Percentiles rank a stretch among this genome's conserved stretches.
These are phyloP conservation scores for Amia ocellicauda DNA, from an alignment of 2,113 vertebrate species.

Conservation along the genomic window DNA sequence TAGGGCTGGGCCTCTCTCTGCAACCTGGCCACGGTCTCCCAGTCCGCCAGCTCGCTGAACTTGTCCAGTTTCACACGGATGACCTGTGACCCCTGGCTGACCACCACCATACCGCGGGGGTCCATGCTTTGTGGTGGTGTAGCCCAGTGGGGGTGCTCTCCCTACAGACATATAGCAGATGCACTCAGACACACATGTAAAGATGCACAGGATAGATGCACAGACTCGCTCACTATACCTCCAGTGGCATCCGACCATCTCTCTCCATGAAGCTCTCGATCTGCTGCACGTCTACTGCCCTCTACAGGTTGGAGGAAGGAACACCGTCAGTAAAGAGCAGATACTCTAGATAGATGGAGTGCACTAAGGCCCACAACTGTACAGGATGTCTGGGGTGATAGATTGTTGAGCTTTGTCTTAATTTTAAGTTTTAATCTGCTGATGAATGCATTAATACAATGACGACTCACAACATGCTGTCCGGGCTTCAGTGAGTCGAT, in stretches of 20 bases:
- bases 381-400: too few relatives aligned
- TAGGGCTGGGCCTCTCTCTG: conserved; percentile 3
- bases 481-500: conserved; percentile 20
- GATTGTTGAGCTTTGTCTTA: background rate
- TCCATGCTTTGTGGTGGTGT: background rate
- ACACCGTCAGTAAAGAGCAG: background rate
- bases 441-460: background rate
- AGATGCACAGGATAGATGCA: too few relatives aligned
- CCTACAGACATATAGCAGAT: too few relatives aligned
- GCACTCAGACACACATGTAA: too few relatives aligned
- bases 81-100: conserved; percentile 30
- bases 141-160: background rate
- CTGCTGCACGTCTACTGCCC: conserved; percentile 25
- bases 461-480: conserved; percentile 27
- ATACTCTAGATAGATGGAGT: too few relatives aligned
- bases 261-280: conserved; percentile 20
- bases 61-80: conserved; percentile 31
- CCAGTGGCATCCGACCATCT: background rate
- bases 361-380: too few relatives aligned
- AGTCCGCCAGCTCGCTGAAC: conserved; percentile 26
- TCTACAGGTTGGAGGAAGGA: conserved; percentile 1
- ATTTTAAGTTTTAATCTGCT: background rate
- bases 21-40: conserved; percentile 16
- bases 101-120: conserved; percentile 24
- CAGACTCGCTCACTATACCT: background rate